Percentiles rank a stretch among this genome's conserved stretches.
Conservation (phyloP, 2,888 invertebrate species). For the Beris morrisii region DNA sequence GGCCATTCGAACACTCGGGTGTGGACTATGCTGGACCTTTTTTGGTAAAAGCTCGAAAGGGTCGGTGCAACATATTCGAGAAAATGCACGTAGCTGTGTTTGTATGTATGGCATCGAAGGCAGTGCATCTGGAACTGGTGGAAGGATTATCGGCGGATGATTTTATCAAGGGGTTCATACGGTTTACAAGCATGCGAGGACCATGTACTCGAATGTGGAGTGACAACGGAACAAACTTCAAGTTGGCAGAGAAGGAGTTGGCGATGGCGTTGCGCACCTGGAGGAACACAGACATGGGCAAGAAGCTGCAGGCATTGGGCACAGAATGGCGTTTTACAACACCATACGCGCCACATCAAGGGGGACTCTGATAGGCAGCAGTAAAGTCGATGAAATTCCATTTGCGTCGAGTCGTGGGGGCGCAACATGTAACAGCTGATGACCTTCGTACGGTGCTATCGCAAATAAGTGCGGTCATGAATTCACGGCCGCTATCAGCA, state of each 20-base stretch:
- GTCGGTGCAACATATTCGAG: no score
- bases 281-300: neutral
- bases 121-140: neutral
- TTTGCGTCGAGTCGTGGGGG: neutral
- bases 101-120: neutral
- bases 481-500: no score
- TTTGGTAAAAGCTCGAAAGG: no score
- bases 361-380: no score
- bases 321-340: neutral
- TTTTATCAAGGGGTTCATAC: neutral
- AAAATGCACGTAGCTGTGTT: neutral
- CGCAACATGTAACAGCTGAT: neutral
- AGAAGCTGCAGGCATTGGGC: neutral
- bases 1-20: no score
- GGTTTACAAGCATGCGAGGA: neutral
- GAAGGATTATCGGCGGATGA: neutral
- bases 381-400: no score
- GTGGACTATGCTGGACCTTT: no score
- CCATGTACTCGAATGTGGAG: neutral
- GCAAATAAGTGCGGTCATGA: neutral
- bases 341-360: neutral
- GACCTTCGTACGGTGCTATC: neutral
- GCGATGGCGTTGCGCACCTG: neutral
- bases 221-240: neutral
- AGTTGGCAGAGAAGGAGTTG: no score